Conservation (phyloP, 2,113 vertebrate species). For the Thunnus thynnus region DNA sequence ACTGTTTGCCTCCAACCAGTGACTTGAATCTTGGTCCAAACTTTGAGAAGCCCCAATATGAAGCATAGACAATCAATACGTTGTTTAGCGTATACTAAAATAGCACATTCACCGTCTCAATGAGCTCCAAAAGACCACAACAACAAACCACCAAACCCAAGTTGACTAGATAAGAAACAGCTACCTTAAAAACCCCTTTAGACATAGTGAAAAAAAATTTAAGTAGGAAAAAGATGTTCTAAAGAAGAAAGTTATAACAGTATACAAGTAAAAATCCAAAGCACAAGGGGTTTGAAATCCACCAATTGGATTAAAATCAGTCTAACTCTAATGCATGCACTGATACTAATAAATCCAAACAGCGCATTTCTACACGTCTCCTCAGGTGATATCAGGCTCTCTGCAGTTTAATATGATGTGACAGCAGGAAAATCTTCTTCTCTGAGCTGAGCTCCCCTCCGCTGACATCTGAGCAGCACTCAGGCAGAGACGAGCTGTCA, state of each 20-base stretch:
- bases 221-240: no score
- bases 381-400: conserved; percentile 21
- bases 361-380: background rate
- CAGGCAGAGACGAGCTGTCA: conserved; percentile 50
- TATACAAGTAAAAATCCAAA: background rate
- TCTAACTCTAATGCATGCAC: background rate
- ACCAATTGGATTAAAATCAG: background rate
- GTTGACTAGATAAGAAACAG: no score
- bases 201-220: no score
- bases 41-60: no score
- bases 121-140: no score
- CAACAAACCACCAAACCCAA: no score
- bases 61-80: no score
- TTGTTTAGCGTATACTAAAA: no score
- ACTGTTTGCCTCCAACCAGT: no score
- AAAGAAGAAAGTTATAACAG: background rate
- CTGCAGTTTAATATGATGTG: conserved; percentile 17
- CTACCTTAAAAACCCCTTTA: no score
- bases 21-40: no score
- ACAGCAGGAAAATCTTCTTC: conserved; percentile 29
- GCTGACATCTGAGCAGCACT: conserved; percentile 39
- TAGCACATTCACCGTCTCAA: no score
- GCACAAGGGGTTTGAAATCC: background rate
- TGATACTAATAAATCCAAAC: background rate
- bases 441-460: background rate